Evolutionary conservation across 1,140 invertebrate genomes (phyloP), one percentile per base, ranked within the genome.

Genomic region (Orius laevigatus): DNA sequence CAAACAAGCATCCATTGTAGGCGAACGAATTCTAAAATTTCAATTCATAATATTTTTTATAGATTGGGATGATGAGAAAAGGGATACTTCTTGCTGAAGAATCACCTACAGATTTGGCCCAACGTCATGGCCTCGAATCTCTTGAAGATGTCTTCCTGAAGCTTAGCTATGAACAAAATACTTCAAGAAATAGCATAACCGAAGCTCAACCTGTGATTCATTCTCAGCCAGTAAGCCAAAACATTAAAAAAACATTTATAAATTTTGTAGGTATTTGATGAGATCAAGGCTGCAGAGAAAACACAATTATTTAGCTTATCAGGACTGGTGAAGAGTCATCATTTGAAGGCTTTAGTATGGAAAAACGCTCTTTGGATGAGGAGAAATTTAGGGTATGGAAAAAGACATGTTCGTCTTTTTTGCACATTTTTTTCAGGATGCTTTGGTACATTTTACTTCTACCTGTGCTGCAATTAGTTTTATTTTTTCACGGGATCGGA

Each of bases 331-430:
- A 70, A 81, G 55, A 60, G 65, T 16, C 67, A 73, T 58, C 81
- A 86, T 53, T 54, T 56, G 55, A 52, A 54, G 49, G 88, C 90
- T 6, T 63, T 93, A 36, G 70, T 90, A 46, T 81, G 86, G 62
- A 95, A 95, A 66, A 95, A 94, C 65, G 82, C 92, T 61, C 71
- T 90, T 25, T 73, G 85, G 49, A 88, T 93, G 79, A 87, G 84
- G 78, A 72, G 90, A 51, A 94, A 94, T 63, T 82, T 90, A 36
- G 76, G 77, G 76, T 79, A 63, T 25, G 3, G 8, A 25, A 4
- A n/a, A n/a, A n/a, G n/a, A n/a, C n/a, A n/a, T n/a, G n/a, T n/a
- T n/a, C n/a, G n/a, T n/a, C n/a, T n/a, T n/a, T n/a, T n/a, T n/a
- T n/a, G n/a, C n/a, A n/a, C 3, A 25, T 25, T 25, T 25, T 3